Base-by-base conservation (phyloP, 2,113 vertebrate species). In the Oncorhynchus mykiss region DNA sequence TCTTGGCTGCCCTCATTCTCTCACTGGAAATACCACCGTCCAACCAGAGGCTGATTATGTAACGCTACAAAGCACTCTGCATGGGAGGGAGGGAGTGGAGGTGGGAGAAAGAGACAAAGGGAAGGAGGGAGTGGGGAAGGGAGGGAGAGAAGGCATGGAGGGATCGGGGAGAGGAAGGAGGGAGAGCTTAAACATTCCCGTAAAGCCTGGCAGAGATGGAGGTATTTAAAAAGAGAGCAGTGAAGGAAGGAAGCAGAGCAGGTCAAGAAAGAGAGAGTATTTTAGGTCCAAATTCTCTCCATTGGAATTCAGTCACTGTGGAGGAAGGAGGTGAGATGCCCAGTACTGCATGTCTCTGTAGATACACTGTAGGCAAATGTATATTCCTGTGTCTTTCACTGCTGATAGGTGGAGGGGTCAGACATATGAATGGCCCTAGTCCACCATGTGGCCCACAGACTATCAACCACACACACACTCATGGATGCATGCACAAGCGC, bases 11-110 rank as follows among this genome's bases (percentile, higher is more conserved):
- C 49, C 11, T 51, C 4, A 2, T 51, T 16, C 14, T 51, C 14
- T 13, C 49, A 51, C 49, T 51, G 49, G 4, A 51, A 51, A 51
- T 51, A 16, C 49, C 49, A 51, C 49, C 11, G 14, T 51, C 49
- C 74, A 57, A 68, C 14, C 24, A 84, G 82, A 70, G 72, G 84
- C 84, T 29, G 74, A 76, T 88, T 90, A 80, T 79, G 57, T 87
- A 86, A 88, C 49, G 75, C 81, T 86, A 87, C 80, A 85, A 85
- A 82, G 82, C 85, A 70, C 66, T 76, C 49, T 72, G 78, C 45
- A 65, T 68, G 57, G 60, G 80, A 77, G 80, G 67, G 80, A 11
- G 2, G 51, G 12, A 57, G 16, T 5, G 51, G 13, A 2, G 12
- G 2, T 3, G 51, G 11, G 11, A 14, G 11, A 18, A 12, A 18